Percentiles rank a stretch among this genome's conserved stretches.
These are phyloP conservation scores for Clarias platycephalus DNA, from an alignment of 2,797 vertebrate species.

Conservation along the genomic window DNA sequence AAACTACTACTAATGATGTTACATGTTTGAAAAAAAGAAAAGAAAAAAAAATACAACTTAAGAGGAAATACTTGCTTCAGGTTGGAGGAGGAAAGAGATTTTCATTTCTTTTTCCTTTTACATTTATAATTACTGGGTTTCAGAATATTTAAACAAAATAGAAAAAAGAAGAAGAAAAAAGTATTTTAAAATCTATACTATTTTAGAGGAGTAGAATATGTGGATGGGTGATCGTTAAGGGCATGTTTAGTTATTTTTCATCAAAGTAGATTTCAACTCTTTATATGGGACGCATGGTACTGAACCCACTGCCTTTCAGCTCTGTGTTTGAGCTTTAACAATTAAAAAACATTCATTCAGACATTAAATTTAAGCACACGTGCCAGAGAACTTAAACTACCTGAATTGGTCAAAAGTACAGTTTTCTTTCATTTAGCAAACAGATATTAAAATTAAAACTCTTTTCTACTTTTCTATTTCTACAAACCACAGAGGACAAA, in stretches of 20 bases:
- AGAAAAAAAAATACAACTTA: slow-evolving; percentile 54
- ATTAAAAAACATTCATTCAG: slow-evolving; percentile 7
- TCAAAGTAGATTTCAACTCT: slow-evolving; percentile 22
- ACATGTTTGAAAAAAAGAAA: slow-evolving; percentile 67
- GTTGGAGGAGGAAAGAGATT: slow-evolving; percentile 73
- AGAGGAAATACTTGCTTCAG: slow-evolving; percentile 79
- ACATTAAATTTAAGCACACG: slow-evolving; percentile 43
- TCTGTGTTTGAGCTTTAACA: slow-evolving; percentile 3
- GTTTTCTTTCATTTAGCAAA: not conserved
- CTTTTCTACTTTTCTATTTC: too few relatives aligned
- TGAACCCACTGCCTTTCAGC: slow-evolving; percentile 27
- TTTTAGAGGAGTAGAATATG: slow-evolving; percentile 81
- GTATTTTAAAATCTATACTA: slow-evolving; percentile 75
- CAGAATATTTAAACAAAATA: slow-evolving; percentile 77
- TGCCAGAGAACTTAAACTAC: slow-evolving; percentile 32
- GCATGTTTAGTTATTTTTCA: slow-evolving; percentile 71
- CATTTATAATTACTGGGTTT: slow-evolving; percentile 80
- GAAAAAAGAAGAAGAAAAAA: slow-evolving; percentile 63
- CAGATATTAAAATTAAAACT: not conserved
- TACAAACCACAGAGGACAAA: not conserved
- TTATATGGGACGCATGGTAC: slow-evolving; percentile 18
- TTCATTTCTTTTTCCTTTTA: slow-evolving; percentile 77
- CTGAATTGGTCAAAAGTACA: slow-evolving; percentile 26
- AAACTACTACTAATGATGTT: slow-evolving; percentile 81
- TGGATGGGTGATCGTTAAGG: slow-evolving; percentile 73